Evolutionary conservation across 1,140 invertebrate genomes (phyloP), one percentile per base, ranked within the genome.

Genomic region (Diachasma alloeum): DNA sequence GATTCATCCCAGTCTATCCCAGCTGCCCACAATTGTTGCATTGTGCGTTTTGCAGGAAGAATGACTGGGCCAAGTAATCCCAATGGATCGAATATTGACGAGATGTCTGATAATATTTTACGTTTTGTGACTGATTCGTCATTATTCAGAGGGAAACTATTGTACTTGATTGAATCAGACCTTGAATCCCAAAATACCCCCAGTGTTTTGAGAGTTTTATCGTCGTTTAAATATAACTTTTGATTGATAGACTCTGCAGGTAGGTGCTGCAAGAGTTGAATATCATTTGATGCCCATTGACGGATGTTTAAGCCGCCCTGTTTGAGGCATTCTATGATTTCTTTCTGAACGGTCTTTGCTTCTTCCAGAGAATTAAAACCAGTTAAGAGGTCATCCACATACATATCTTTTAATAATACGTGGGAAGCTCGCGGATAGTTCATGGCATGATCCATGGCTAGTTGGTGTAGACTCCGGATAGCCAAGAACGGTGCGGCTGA

Each of bases 371-470:
- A 83, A 22, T 82, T 44, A 4, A 77, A 78, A 17, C 89, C 87
- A 15, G 84, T 85, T 10, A 91, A 36, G 4, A 87, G 37, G 78
- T 91, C 88, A 79, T 91, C 90, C 6, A 91, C 86, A 70, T 90
- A 90, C 11, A 89, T n/a, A 68, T 88, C 78, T 3, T 81, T 73
- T 19, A 72, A 48, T 17, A 88, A 63, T 11, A 81, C 66, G 42
- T 77, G 17, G 19, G 82, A 75, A 6, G 86, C 86, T 0, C 26
- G 17, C 8, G 87, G 87, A 80, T 74, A 85, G 13, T 78, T 75
- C 42, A 81, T 11, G 15, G 66, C 76, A 36, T 85, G 78, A 39
- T 82, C 80, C 0, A 77, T 68, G 0, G 73, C 70, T 48, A 76
- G 76, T 71, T 80, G 80, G 19, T 78, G 53, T 0, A 81, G 37